phyloP scores from a whole-genome alignment of 2,888 invertebrate species.

The Synanthedon tipuliformis region DNA sequence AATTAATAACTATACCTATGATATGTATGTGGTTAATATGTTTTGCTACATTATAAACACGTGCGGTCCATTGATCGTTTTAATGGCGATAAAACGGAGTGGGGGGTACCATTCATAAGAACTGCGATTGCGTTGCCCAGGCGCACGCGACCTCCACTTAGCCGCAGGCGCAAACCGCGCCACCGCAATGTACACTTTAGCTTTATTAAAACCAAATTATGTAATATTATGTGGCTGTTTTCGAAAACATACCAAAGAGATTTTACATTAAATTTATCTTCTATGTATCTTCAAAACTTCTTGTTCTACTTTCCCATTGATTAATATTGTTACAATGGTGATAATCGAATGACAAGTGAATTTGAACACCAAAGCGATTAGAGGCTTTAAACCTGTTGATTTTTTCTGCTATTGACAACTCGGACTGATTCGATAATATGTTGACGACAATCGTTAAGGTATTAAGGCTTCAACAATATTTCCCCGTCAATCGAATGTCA shows the following conservation, averaged over 20 bases:
- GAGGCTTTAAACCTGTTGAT: neutral
- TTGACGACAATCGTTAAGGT: constrained; percentile 24
- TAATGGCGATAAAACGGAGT: constrained; percentile 23
- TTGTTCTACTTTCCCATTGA: no score
- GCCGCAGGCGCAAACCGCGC: neutral
- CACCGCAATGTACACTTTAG: constrained; percentile 13
- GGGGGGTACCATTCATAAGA: constrained; percentile 45
- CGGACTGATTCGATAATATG: constrained; percentile 8
- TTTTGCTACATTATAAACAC: constrained; percentile 33
- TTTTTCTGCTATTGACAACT: constrained; percentile 4
- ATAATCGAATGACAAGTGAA: no score
- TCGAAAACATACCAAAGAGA: constrained; percentile 17
- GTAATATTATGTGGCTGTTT: no score
- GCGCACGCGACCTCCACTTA: constrained; percentile 7
- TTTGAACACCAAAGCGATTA: no score
- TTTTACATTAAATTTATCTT: no score
- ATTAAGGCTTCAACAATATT: constrained; percentile 10
- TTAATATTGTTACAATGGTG: no score
- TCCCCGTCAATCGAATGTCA: constrained; percentile 31
- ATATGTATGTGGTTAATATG: neutral
- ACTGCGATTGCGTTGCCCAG: constrained; percentile 34
- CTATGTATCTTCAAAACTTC: no score
- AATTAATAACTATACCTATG: neutral
- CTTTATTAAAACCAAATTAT: no score
- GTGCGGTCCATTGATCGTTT: constrained; percentile 60